Evolutionary conservation across 1,140 invertebrate species (phyloP), one percentile per base, ranked within the genome.

Genomic region (Galleria mellonella): DNA sequence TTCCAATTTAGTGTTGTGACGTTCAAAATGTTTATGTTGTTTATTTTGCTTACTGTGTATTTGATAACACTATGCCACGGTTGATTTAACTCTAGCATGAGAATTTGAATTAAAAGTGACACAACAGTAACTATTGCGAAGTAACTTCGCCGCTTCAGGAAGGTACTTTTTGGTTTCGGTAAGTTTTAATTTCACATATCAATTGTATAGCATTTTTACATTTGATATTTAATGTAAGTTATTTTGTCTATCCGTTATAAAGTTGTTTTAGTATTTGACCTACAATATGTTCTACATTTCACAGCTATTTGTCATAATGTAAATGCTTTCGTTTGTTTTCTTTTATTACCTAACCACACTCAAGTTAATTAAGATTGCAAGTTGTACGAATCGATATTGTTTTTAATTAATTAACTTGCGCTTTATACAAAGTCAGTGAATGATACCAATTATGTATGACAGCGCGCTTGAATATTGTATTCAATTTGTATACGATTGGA

Each of bases 11-110:
- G 52, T 47, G 47, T 47, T 57, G 59, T 65, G 58, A 54, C 48
- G 28, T 35, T 52, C 55, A 65, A 57, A 49, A 83, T 83, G 79
- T 83, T 83, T 43, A 83, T 83, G 32, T 48, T 83, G 51, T 83
- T 83, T 43, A 72, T 83, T 30, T 50, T 83, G 13, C 57, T 83
- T 37, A 83, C 79, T 51, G 79, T 83, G 64, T 83, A 83, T 53
- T 51, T 83, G 15, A 82, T 83, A 46, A 82, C 67, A 32, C 63
- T 83, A 12, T 83, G 79, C 47, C 79, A 83, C 54, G 70, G 62
- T 47, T 76, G 60, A 67, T 15, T n/a, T n/a, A n/a, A n/a, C n/a
- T n/a, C 17, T 23, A 23, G 6, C 6, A 23, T 23, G 17, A 23
- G 2, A 23, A 50, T 29, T 13, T 35, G 12, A 45, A 45, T 43